phyloP scores from a whole-genome alignment of 2,888 invertebrate genomes.

The Cinara cedri region DNA sequence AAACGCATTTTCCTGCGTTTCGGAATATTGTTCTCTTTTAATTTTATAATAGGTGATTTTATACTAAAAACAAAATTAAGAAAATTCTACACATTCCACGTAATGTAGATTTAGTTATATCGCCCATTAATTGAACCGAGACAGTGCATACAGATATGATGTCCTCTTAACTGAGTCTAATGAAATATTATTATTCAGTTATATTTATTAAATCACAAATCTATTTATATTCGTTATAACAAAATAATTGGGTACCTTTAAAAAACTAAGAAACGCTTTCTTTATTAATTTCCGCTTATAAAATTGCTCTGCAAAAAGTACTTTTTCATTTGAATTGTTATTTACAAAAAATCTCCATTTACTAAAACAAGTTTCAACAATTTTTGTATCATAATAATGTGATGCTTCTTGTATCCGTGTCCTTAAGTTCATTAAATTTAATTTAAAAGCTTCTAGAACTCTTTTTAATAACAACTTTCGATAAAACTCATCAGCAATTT shows the following conservation, averaged over 20 bases:
- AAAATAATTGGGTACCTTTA: not conserved
- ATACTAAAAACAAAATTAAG: too few species aligned
- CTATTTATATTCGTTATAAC: not conserved
- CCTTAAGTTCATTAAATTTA: not conserved
- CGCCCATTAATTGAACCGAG: too few species aligned
- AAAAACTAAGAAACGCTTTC: constrained; percentile 28
- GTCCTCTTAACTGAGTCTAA: too few species aligned
- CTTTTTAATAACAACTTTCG: not conserved
- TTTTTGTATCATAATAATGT: constrained; percentile 1
- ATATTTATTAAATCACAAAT: not conserved
- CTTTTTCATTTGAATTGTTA: constrained; percentile 28
- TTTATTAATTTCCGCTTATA: constrained; percentile 49
- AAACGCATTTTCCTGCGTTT: too few species aligned
- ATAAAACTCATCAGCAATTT: constrained; percentile 17
- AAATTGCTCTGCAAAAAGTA: constrained; percentile 49
- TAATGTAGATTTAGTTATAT: too few species aligned
- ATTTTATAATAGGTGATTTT: too few species aligned
- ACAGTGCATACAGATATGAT: too few species aligned
- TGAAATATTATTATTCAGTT: too few species aligned
- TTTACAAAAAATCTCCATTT: constrained; percentile 34
- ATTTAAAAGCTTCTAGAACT: not conserved
- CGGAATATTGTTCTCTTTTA: too few species aligned
- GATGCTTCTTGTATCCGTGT: constrained; percentile 2
- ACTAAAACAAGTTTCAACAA: constrained; percentile 1
- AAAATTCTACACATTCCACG: too few species aligned